Percentiles rank a stretch among this genome's conserved stretches.
Conservation (phyloP, 2,113 vertebrate genomes). For the Picathartes gymnocephalus region DNA sequence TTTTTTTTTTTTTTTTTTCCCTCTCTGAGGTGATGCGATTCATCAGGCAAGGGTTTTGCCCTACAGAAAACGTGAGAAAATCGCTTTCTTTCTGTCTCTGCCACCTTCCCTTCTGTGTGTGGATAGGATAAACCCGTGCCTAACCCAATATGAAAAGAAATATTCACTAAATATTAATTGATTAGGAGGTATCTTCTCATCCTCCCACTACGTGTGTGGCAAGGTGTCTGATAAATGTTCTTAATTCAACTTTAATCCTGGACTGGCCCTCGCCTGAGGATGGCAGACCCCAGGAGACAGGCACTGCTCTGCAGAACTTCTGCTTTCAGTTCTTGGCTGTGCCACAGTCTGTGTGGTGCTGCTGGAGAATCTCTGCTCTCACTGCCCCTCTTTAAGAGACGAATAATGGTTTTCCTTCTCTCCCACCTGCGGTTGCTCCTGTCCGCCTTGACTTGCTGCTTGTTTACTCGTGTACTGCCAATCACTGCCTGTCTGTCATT, state of each 20-base stretch:
- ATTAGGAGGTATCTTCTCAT: background rate
- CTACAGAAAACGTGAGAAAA: background rate
- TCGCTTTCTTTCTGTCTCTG: background rate
- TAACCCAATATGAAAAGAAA: background rate
- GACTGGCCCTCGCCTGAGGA: fast-evolving
- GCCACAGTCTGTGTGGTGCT: background rate
- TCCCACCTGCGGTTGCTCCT: background rate
- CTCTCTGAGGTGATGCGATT: background rate
- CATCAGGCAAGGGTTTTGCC: background rate
- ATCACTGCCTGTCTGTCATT: background rate
- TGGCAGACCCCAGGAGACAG: background rate
- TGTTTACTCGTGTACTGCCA: background rate
- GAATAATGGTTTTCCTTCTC: background rate
- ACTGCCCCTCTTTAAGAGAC: background rate
- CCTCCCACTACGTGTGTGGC: background rate
- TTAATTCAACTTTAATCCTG: background rate
- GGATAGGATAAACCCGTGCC: background rate
- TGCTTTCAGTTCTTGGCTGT: background rate
- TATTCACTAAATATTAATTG: background rate
- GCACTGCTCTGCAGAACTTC: background rate
- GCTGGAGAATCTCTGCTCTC: background rate
- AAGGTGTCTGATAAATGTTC: background rate
- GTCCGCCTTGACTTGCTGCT: background rate
- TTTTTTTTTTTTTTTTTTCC: background rate
- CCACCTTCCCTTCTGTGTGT: background rate